Evolutionary conservation across 2,113 vertebrate genomes (phyloP).

Genomic region (Willisornis vidua): DNA sequence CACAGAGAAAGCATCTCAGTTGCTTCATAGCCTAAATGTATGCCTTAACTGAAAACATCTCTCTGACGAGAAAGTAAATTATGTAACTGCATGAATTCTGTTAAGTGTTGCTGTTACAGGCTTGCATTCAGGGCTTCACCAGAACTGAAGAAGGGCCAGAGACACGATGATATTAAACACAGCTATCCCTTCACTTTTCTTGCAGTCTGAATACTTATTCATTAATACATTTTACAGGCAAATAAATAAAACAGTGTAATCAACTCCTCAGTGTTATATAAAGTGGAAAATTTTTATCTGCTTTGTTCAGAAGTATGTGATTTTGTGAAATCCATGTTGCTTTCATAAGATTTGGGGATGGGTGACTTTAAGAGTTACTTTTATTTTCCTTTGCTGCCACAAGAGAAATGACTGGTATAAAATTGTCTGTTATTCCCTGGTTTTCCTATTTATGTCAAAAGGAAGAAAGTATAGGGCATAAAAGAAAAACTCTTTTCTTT

Average conservation of each 20-base stretch:
- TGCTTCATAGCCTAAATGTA: slow-evolving; percentile 23
- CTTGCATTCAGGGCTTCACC: background rate
- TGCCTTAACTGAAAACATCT: slow-evolving; percentile 31
- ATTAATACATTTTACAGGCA: background rate
- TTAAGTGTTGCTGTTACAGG: background rate
- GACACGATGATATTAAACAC: background rate
- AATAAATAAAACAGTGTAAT: background rate
- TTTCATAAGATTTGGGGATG: background rate
- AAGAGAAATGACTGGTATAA: background rate
- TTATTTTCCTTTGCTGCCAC: background rate
- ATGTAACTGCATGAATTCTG: background rate
- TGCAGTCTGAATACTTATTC: background rate
- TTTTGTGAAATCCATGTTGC: background rate
- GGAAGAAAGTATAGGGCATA: background rate
- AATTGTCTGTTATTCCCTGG: background rate
- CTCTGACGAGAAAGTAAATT: slow-evolving; percentile 28
- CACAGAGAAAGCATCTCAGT: background rate
- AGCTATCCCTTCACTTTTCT: background rate
- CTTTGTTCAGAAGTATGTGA: background rate
- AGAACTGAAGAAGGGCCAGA: background rate
- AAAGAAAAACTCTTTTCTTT: background rate
- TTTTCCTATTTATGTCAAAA: background rate
- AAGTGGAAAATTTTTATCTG: background rate
- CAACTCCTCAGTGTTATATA: background rate
- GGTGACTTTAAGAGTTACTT: background rate